These are phyloP conservation scores for Xiphydria camelus DNA, from an alignment of 2,888 invertebrate genomes.

Conservation along the genomic window DNA sequence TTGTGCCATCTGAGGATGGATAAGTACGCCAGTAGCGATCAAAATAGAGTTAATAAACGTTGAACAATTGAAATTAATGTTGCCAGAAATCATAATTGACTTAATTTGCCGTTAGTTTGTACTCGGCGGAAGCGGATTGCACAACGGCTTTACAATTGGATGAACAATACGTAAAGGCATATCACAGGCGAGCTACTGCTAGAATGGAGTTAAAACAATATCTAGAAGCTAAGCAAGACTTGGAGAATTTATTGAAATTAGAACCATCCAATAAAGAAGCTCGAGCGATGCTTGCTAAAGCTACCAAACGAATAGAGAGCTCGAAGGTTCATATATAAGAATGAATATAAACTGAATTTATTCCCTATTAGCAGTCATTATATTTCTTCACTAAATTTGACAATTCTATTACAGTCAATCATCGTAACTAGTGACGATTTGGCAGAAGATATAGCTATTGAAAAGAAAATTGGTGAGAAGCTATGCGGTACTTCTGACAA, in stretches of 20 bases:
- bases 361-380: too few species aligned
- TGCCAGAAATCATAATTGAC: background rate
- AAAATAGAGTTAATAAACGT: background rate
- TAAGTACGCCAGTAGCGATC: constrained; percentile 62
- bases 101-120: constrained; percentile 58
- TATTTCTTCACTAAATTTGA: constrained; percentile 7
- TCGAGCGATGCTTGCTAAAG: constrained; percentile 62
- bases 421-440: constrained; percentile 4
- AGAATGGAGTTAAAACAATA: constrained; percentile 73
- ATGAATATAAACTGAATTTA: too few species aligned
- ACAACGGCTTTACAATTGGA: constrained; percentile 78
- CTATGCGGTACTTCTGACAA: constrained; percentile 10
- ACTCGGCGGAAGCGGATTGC: constrained; percentile 79
- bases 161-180: constrained; percentile 80
- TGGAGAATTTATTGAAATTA: constrained; percentile 70
- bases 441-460: constrained; percentile 15
- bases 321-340: constrained; percentile 57
- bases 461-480: constrained; percentile 33
- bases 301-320: constrained; percentile 62
- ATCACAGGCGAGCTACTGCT: constrained; percentile 78
- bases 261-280: constrained; percentile 80
- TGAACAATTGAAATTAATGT: background rate
- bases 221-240: constrained; percentile 73
- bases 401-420: constrained; percentile 50
- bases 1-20: constrained; percentile 82